These are phyloP conservation scores for Tipula unca DNA, from an alignment of 2,888 invertebrate species.

Conservation along the genomic window DNA sequence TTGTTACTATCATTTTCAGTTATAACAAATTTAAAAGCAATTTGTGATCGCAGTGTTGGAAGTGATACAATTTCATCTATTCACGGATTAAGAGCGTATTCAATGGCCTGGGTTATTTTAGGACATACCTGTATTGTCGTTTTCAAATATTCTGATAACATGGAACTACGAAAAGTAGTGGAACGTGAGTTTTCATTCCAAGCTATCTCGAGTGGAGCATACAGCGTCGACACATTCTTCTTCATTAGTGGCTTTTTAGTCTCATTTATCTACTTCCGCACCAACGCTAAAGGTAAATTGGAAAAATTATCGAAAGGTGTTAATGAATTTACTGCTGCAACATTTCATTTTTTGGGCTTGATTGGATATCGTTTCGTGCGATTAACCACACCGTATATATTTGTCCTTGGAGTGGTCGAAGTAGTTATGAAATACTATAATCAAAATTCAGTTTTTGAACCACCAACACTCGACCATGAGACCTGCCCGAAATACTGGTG, in stretches of 20 bases:
- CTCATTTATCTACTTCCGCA: conserved; percentile 76
- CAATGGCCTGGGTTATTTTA: conserved; percentile 63
- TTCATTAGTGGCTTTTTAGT: conserved; percentile 76
- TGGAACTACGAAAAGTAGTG: conserved; percentile 58
- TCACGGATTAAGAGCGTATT: conserved; percentile 57
- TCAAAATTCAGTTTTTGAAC: conserved; percentile 73
- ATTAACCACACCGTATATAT: conserved; percentile 72
- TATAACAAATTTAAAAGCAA: conserved; percentile 66
- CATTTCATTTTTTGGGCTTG: conserved; percentile 65
- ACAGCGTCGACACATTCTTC: conserved; percentile 77
- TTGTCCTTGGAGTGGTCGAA: conserved; percentile 73
- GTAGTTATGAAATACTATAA: conserved; percentile 82
- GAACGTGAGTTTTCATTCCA: conserved; percentile 73
- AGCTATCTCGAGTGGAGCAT: conserved; percentile 68
- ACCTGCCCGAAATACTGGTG: conserved; percentile 83
- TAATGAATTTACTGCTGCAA: conserved; percentile 53
- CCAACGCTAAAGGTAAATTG: conserved; percentile 63
- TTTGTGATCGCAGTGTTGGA: conserved; percentile 70
- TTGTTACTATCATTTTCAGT: conserved; percentile 70
- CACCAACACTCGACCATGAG: conserved; percentile 69
- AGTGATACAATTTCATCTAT: conserved; percentile 71
- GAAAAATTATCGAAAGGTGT: conserved; percentile 56
- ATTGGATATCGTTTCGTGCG: conserved; percentile 70
- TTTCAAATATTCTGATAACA: conserved; percentile 80
- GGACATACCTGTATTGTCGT: conserved; percentile 70